Evolutionary conservation across 2,113 vertebrate genomes (phyloP).

Genomic region (Toxostoma redivivum): DNA sequence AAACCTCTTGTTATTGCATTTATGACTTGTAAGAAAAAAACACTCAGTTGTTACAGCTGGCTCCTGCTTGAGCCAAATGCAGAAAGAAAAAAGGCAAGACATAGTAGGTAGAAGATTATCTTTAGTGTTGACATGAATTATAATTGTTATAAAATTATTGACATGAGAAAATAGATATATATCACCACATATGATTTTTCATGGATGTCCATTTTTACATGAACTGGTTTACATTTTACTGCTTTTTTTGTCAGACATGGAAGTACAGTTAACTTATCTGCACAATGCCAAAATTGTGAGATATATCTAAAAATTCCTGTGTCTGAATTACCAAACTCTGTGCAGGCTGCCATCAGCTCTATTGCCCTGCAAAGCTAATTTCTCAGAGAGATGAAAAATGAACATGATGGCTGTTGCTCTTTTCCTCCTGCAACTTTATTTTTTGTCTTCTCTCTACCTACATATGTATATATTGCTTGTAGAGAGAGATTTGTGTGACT

Average conservation of each 20-base stretch:
- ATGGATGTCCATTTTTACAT: fast-evolving
- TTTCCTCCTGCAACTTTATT: background rate
- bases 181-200: fast-evolving
- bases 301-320: background rate
- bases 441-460: background rate
- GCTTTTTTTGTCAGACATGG: background rate
- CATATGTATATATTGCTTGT: too few species aligned
- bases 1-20: background rate
- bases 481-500: background rate
- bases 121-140: background rate
- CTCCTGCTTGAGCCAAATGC: background rate
- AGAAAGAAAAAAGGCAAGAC: background rate
- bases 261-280: background rate
- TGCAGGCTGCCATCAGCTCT: background rate
- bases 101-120: background rate
- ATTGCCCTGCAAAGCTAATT: background rate
- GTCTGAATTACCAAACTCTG: background rate
- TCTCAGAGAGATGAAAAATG: background rate
- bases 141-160: background rate
- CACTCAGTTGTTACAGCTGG: background rate
- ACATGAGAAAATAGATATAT: background rate
- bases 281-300: background rate
- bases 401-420: background rate
- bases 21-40: background rate
- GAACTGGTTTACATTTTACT: background rate